Evolutionary conservation across 2,888 invertebrate genomes (phyloP).

Genomic region (Tipula helvola): DNA sequence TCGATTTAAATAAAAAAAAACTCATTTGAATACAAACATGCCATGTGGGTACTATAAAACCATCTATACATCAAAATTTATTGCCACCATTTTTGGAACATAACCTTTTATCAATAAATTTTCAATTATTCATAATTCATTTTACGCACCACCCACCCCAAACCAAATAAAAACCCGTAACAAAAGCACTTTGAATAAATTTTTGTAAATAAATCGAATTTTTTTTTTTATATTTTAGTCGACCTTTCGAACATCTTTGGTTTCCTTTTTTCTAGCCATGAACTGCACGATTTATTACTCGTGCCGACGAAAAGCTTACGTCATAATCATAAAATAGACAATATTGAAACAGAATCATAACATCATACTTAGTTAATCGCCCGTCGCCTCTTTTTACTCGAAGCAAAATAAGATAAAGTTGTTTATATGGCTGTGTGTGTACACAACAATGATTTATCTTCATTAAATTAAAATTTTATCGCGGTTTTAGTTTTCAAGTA

Average conservation of each 20-base stretch:
- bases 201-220: background rate
- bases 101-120: background rate
- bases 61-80: background rate
- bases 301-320: background rate
- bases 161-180: background rate
- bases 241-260: background rate
- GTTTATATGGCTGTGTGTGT: background rate
- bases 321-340: background rate
- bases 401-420: background rate
- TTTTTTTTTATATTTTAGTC: background rate
- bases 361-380: background rate
- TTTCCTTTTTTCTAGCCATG: background rate
- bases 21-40: background rate
- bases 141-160: background rate
- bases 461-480: background rate
- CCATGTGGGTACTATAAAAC: background rate
- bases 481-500: background rate
- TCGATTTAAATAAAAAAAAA: background rate
- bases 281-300: background rate
- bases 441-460: background rate
- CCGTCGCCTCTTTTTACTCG: background rate
- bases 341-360: background rate
- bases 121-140: background rate
- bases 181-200: background rate
- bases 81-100: background rate